A percentile compares a stretch with the other conserved stretches of the same genome.
Evolutionary conservation across 2,888 invertebrate species (phyloP).

Genomic region (Hoplodrina blanda): DNA sequence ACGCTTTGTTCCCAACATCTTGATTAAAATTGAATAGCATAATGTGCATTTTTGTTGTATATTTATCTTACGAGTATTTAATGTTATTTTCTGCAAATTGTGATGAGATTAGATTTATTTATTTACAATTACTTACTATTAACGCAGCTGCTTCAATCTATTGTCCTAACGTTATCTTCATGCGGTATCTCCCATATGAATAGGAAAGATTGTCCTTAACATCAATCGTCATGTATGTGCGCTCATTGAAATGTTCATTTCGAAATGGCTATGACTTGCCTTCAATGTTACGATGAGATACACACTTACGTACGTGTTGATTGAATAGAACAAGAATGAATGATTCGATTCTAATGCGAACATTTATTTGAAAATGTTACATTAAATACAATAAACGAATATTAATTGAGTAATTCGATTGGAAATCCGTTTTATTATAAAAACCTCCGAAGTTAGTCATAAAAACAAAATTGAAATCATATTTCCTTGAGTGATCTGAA

Average conservation of each 20-base stretch:
- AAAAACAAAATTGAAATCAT: conserved; percentile 40
- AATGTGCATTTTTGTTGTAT: conserved; percentile 71
- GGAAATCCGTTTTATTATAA: conserved; percentile 30
- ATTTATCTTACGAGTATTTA: conserved; percentile 62
- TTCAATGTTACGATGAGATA: conserved; percentile 40
- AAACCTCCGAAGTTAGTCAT: conserved; percentile 12
- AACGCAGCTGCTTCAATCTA: conserved; percentile 56
- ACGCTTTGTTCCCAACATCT: conserved; percentile 75
- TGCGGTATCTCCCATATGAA: conserved; percentile 57
- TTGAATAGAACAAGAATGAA: conserved; percentile 19
- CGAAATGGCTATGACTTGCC: conserved; percentile 29
- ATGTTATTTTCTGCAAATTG: conserved; percentile 64
- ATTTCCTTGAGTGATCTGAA: conserved; percentile 47
- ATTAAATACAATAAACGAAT: conserved; percentile 43
- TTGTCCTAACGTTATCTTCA: conserved; percentile 56
- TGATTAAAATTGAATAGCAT: conserved; percentile 74
- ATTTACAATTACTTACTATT: conserved; percentile 66
- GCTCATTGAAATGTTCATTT: conserved; percentile 46
- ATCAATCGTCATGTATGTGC: conserved; percentile 38
- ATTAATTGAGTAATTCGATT: conserved; percentile 24
- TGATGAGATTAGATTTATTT: conserved; percentile 64
- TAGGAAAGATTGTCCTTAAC: conserved; percentile 60
- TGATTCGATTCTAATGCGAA: conserved; percentile 20
- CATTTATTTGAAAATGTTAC: conserved; percentile 40
- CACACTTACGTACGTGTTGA: conserved; percentile 19